Base-by-base conservation (phyloP, 2,113 vertebrate species). In the Fukomys damarensis region DNA sequence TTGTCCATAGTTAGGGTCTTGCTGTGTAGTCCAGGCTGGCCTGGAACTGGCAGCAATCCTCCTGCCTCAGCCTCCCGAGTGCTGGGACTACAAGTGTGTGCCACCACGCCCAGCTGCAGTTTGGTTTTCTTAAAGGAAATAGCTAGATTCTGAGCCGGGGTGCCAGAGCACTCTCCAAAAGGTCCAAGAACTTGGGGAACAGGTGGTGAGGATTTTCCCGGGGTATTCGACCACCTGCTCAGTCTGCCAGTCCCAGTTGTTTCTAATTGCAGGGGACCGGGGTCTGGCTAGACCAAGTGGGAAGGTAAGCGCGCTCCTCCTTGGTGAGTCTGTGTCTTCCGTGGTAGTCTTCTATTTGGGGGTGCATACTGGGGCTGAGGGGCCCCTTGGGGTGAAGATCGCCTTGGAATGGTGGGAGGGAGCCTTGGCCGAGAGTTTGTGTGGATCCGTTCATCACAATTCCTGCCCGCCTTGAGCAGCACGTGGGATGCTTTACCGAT, bases 381-480 rank as follows among this genome's bases (percentile, higher is more conserved):
- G 28, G 11, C 3, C 13, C 52, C n/a, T 56, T 11, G 9, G 26
- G 52, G 58, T 52, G 30, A 38, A 85, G 54, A 32, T 26, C 68
- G 43, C 58, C 65, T 68, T 72, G 26, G n/a, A 35, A 90, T 7
- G 5, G 54, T 58, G 32, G 65, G 19, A 10, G 46, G 4, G 26
- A 9, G 9, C 2, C 24, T 96, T 95, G 93, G 96, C 83, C 38
- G 32, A 82, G 83, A 85, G 59, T 95, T 80, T 77, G 59, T 80
- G 35, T 74, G 79, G 72, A 84, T 96, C 89, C 86, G 54, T 86
- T 93, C 30, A 7, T 81, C 89, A 95, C 76, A 92, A 74, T 95
- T 76, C 59, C 30, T 43, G 38, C 93, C 56, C 58, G 35, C 93
- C 80, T 94, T 77, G 52, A 74, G 76, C 86, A 70, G 66, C 79